Conservation (phyloP, 2,113 vertebrate genomes). For the Cyanoramphus novaezelandiae region DNA sequence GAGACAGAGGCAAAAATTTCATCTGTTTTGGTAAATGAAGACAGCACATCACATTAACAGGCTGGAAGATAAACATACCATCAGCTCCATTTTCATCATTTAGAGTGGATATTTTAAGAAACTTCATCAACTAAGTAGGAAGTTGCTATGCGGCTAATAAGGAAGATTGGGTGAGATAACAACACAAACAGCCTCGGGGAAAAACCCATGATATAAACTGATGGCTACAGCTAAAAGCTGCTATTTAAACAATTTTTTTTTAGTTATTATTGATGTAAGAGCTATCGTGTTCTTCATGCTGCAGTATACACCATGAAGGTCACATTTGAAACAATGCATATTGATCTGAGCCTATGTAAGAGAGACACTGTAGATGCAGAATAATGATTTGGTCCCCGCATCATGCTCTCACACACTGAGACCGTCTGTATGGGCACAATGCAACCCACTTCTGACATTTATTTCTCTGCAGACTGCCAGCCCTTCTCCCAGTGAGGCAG, state of each 20-base stretch:
- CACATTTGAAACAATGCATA: neutral
- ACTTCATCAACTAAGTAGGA: constrained; percentile 24
- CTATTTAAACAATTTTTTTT: constrained; percentile 4
- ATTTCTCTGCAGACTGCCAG: neutral
- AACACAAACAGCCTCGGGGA: constrained; percentile 18
- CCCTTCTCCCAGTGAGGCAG: neutral
- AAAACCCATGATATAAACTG: neutral
- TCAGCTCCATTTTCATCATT: neutral
- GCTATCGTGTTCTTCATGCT: constrained; percentile 24
- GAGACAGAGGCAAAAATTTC: neutral
- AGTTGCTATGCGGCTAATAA: constrained; percentile 15
- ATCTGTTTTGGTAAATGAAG: neutral
- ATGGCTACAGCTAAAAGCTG: constrained; percentile 39
- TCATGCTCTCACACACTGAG: accelerated
- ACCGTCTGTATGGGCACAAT: neutral
- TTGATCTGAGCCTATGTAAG: neutral
- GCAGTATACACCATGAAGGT: neutral
- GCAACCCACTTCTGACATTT: neutral
- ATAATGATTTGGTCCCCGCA: neutral
- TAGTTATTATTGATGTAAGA: neutral
- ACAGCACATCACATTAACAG: neutral
- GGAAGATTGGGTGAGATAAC: neutral
- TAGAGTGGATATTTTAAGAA: constrained; percentile 31
- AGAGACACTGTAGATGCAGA: neutral
- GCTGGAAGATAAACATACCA: neutral